Base-by-base conservation (phyloP, 2,888 invertebrate genomes). In the Cephus pulcher region DNA sequence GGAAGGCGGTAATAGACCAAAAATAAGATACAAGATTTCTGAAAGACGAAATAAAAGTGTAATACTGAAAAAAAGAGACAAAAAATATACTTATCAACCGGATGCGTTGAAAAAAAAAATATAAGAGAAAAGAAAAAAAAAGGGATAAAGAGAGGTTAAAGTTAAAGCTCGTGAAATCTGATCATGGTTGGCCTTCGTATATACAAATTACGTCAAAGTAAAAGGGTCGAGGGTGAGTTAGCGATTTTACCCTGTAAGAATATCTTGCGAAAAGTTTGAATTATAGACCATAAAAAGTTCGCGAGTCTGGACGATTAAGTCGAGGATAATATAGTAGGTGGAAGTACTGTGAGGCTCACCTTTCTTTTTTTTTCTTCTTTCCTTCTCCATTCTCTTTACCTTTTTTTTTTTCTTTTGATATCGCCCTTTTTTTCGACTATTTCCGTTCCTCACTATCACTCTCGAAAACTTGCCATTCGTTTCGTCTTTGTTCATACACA, bases 201-300 rank as follows among this genome's bases (percentile, higher is more conserved):
- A 33, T 71, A 71, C 71, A 32, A 30, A 71, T 71, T 33, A 71
- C 71, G 71, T 33, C 4, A 71, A 33, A 33, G 71, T 32, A 33
- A 30, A 15, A 71, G 32, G 71, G 71, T 33, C 32, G 32, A 71
- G 30, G 30, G 33, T 23, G 71, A 30, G 71, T 30, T 33, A 30
- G 32, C 71, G 32, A 33, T 71, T 71, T 30, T 71, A 71, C 71
- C 71, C 71, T 33, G 71, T 71, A 71, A 71, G 32, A 71, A 71
- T 71, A 71, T 71, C 71, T 70, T 33, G 71, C 71, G 71, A 84
- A 85, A 89, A 88, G 84, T 86, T 89, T 86, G 86, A 89, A 84
- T 89, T 88, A 89, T 86, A 83, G 84, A 75, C 82, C 86, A 86
- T 86, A 87, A 90, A 90, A 88, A 88, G 82, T 89, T 90, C 85